Evolutionary conservation across 1,140 invertebrate genomes (phyloP), one percentile per base, ranked within the genome.

Genomic region (Teleogryllus occipitalis): DNA sequence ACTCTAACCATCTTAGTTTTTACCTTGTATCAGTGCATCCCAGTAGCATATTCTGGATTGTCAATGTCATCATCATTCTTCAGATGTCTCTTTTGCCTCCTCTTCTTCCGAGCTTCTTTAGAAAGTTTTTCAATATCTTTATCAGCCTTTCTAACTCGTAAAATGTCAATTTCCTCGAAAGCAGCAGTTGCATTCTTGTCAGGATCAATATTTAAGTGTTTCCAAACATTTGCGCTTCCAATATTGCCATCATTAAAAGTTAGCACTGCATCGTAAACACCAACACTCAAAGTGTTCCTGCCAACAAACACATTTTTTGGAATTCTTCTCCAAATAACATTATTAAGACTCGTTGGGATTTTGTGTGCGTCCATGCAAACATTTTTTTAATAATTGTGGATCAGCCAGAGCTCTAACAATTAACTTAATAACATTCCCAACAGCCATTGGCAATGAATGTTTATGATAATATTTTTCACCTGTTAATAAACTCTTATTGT

Each of bases 11-110:
- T n/a, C n/a, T n/a, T n/a, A n/a, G n/a, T n/a, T n/a, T n/a, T n/a
- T n/a, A n/a, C 39, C 46, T 21, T 79, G 46, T 74, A n/a, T 81
- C 47, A 79, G 72, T 81, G 74, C 73, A 81, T 75, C 46, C 80
- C 78, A 73, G 74, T 75, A 22, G 75, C 75, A 80, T 81, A 81
- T 22, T 78, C 39, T 80, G 80, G 80, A n/a, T 80, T 74, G 65
- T 79, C 78, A 54, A 72, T 73, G 78, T 79, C 80, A 47, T 81
- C 80, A 78, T 81, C 78, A n/a, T 65, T 78, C 48, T n/a, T n/a
- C n/a, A n/a, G n/a, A n/a, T n/a, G n/a, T n/a, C n/a, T n/a, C n/a
- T n/a, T n/a, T n/a, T n/a, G n/a, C n/a, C n/a, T n/a, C n/a, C n/a
- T n/a, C n/a, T n/a, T n/a, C n/a, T n/a, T n/a, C n/a, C n/a, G n/a